phyloP scores from a whole-genome alignment of 2,888 invertebrate species.

The Stenichneumon culpator region DNA sequence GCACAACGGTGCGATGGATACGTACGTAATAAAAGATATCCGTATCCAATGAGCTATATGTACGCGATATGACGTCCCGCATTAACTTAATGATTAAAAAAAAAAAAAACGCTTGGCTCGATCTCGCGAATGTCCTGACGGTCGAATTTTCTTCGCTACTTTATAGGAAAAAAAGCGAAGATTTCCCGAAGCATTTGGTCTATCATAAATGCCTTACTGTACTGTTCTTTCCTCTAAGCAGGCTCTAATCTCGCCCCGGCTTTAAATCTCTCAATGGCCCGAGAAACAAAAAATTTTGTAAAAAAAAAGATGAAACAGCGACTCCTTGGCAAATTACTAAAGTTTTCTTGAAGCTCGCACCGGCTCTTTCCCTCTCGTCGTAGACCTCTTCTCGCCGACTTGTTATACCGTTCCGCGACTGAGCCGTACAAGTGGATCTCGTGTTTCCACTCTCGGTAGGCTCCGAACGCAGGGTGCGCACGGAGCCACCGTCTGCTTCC shows the following conservation, averaged over 20 bases:
- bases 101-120: too few relatives aligned
- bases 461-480: constrained; percentile 30
- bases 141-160: not conserved
- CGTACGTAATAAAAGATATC: too few relatives aligned
- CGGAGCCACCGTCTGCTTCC: constrained; percentile 15
- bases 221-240: not conserved
- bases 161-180: not conserved
- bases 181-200: not conserved
- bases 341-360: constrained; percentile 33
- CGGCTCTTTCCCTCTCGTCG: not conserved
- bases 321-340: constrained; percentile 17
- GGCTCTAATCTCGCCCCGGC: not conserved
- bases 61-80: not conserved
- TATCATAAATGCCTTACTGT: not conserved
- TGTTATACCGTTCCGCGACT: constrained; percentile 45
- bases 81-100: not conserved
- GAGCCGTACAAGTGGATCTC: constrained; percentile 52
- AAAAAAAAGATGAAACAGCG: constrained; percentile 3
- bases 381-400: constrained; percentile 31
- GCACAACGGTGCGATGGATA: too few relatives aligned
- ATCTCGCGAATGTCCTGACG: too few relatives aligned
- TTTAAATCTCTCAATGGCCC: not conserved
- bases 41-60: too few relatives aligned
- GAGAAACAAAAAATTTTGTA: not conserved
- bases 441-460: constrained; percentile 51